phyloP scores from a whole-genome alignment of 2,113 vertebrate genomes.

The Lepus americanus region DNA sequence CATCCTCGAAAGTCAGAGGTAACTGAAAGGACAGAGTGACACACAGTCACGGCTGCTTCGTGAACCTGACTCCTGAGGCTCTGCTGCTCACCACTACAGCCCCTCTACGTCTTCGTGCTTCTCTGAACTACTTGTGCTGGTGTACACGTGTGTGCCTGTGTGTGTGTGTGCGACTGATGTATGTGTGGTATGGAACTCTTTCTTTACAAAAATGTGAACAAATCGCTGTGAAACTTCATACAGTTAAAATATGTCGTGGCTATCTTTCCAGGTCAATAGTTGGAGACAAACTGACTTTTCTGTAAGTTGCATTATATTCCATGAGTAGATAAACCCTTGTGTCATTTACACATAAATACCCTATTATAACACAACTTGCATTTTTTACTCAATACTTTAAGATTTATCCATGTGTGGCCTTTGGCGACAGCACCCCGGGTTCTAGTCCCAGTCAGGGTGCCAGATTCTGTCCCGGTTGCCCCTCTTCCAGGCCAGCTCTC shows the following conservation, averaged over 20 bases:
- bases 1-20: constrained; percentile 78
- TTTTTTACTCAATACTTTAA: constrained; percentile 10
- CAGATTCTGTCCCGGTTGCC: no score
- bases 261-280: background rate
- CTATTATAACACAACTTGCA: background rate
- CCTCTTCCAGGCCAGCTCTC: no score
- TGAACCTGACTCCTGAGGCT: no score
- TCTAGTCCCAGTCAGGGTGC: no score
- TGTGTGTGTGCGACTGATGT: no score
- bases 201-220: background rate
- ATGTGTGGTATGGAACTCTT: background rate
- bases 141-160: no score
- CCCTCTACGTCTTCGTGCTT: background rate
- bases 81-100: background rate
- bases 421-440: no score
- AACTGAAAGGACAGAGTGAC: constrained; percentile 62
- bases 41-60: background rate
- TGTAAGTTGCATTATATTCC: background rate
- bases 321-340: background rate
- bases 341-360: background rate
- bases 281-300: background rate
- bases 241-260: background rate
- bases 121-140: background rate
- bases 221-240: background rate
- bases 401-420: background rate